phyloP scores from a whole-genome alignment of 2,797 vertebrate species.

The Poeciliopsis presidionis region DNA sequence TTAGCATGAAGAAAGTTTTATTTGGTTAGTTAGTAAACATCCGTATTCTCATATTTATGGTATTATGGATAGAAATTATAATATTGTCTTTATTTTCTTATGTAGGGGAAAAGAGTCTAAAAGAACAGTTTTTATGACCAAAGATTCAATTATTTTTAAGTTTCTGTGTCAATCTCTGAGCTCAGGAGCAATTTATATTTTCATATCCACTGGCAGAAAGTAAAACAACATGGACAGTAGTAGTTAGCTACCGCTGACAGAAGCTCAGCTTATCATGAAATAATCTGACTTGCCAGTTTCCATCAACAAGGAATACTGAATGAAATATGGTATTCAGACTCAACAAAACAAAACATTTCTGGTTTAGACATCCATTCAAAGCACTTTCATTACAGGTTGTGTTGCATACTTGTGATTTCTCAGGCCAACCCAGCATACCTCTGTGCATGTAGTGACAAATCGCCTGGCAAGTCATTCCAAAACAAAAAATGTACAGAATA shows the following conservation, averaged over 20 bases:
- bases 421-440: constrained; percentile 49
- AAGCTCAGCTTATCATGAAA: constrained; percentile 15
- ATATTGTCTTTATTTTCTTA: not conserved
- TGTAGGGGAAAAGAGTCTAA: not conserved
- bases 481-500: constrained; percentile 54
- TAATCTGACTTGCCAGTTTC: not conserved
- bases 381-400: constrained; percentile 3
- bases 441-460: constrained; percentile 70
- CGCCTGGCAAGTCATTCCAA: constrained; percentile 52
- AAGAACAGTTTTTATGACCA: not conserved
- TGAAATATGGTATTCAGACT: constrained; percentile 3
- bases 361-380: not conserved
- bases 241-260: constrained; percentile 37
- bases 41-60: not conserved
- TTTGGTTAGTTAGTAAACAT: not conserved
- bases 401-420: constrained; percentile 40
- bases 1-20: not conserved
- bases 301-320: not conserved
- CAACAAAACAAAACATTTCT: not conserved
- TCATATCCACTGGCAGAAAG: constrained; percentile 30
- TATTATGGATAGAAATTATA: not conserved
- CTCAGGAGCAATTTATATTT: constrained; percentile 40
- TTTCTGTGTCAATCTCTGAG: constrained; percentile 16
- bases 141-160: constrained; percentile 8
- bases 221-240: constrained; percentile 8